Base-by-base conservation (phyloP, 2,797 vertebrate species). In the Xyrichtys novacula region DNA sequence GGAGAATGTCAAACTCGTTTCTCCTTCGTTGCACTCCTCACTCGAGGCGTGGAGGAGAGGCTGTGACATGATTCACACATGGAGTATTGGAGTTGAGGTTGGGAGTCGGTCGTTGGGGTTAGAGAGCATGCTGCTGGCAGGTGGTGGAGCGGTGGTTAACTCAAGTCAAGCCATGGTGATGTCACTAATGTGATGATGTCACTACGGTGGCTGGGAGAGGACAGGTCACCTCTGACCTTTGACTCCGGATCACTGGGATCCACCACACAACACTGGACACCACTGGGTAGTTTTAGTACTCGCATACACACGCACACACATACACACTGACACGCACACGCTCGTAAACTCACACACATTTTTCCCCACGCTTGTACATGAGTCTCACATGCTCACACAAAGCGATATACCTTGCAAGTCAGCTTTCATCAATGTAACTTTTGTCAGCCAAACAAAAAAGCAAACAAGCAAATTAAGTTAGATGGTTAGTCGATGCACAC, bases 351-450 rank as follows among this genome's bases (percentile, higher is more conserved):
- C 64, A 1, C 68, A 5, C 74, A 23, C 62, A 29, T 49, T 34
- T 25, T 5, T 55, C 1, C 23, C 6, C 52, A 26, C 53, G 12
- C 60, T 23, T 58, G 17, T 22, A 55, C 80, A 85, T 62, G 59
- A 64, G 78, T 87, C 88, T 87, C 83, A 84, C 81, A 93, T 88
- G 91, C 78, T 84, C 86, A 91, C 85, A 91, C 80, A 88, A 78
- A 88, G 85, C 94, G 94, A 95, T 97, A 85, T 98, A 98, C 96
- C 96, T 98, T 97, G 96, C 95, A 98, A 96, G 95, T 97, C 96
- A 97, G 96, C 96, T 97, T 97, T 97, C 96, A 96, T 97, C 96
- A 98, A 96, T 96, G 96, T 93, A 95, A 98, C 96, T 97, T 92
- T 96, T 96, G 96, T 94, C 95, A 85, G 91, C 82, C 76, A 83